Percentiles rank a stretch among this genome's conserved stretches.
These are phyloP conservation scores for Drosophila nr. perissopoda DNA, from an alignment of 2,888 invertebrate species.

Conservation along the genomic window DNA sequence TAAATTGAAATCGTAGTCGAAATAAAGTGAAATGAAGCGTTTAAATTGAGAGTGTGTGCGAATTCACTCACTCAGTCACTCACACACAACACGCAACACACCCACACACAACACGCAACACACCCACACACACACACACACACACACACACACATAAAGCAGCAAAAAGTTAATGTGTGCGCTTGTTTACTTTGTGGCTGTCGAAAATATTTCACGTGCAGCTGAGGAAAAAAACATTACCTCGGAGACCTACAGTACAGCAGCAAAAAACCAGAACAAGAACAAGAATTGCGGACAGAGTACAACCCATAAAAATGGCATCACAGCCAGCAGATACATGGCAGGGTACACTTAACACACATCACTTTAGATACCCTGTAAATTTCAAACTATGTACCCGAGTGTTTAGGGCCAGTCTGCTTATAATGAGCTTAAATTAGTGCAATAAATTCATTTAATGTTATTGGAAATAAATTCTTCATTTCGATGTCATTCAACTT, in stretches of 20 bases:
- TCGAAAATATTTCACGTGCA: constrained; percentile 77
- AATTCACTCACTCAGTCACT: constrained; percentile 6
- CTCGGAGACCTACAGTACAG: constrained; percentile 50
- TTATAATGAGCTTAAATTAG: neutral
- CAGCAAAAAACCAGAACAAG: constrained; percentile 20
- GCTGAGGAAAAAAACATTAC: constrained; percentile 68
- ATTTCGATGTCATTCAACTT: neutral
- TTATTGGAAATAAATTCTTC: neutral
- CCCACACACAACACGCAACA: constrained; percentile 4
- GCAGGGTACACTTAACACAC: neutral
- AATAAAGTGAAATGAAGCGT: constrained; percentile 81
- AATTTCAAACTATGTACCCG: no score
- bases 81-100: constrained; percentile 10
- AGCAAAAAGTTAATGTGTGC: constrained; percentile 72
- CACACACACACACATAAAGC: constrained; percentile 27
- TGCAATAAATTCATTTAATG: neutral
- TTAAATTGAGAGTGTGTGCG: constrained; percentile 65
- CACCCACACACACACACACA: constrained; percentile 9
- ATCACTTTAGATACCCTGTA: constrained; percentile 20
- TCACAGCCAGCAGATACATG: constrained; percentile 16
- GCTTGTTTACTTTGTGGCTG: constrained; percentile 79
- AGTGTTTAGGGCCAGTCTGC: neutral
- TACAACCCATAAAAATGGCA: constrained; percentile 36
- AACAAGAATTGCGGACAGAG: constrained; percentile 21
- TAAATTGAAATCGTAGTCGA: constrained; percentile 81